These are phyloP conservation scores for Recurvirostra avosetta DNA, from an alignment of 2,113 vertebrate genomes.

Conservation along the genomic window DNA sequence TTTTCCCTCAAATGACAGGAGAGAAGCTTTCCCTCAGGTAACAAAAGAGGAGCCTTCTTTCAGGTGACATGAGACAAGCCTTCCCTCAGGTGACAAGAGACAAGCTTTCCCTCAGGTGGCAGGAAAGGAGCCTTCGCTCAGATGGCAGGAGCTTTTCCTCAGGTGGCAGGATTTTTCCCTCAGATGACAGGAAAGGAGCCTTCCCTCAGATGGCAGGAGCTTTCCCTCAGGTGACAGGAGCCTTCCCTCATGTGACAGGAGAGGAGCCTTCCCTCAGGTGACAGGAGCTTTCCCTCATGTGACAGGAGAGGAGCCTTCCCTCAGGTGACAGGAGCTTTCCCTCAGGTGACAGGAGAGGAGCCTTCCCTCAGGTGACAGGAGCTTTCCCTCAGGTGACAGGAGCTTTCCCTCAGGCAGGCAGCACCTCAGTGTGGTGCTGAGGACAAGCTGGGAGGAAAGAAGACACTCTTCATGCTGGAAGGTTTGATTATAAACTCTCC, in stretches of 20 bases:
- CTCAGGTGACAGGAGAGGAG: background rate
- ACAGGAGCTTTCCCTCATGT: background rate
- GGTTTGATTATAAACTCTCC: background rate
- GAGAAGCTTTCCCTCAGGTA: too few species aligned
- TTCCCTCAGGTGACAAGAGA: background rate
- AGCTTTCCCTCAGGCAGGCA: background rate
- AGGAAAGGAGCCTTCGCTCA: too few species aligned
- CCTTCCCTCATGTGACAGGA: background rate
- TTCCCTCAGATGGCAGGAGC: too few species aligned
- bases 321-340: background rate
- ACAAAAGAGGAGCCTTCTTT: background rate
- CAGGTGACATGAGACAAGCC: too few species aligned
- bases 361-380: background rate
- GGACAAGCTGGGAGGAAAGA: background rate
- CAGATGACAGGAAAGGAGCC: background rate
- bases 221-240: background rate
- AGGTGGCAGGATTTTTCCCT: background rate
- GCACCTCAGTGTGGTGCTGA: accelerated
- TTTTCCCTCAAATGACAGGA: background rate
- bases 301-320: accelerated
- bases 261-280: background rate
- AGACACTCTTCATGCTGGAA: background rate
- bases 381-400: background rate
- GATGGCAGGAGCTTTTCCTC: too few species aligned
- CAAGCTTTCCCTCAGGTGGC: too few species aligned